A percentile compares a stretch with the other conserved stretches of the same genome.
phyloP scores from a whole-genome alignment of 2,113 vertebrate genomes.

The Hippocampus mohnikei region DNA sequence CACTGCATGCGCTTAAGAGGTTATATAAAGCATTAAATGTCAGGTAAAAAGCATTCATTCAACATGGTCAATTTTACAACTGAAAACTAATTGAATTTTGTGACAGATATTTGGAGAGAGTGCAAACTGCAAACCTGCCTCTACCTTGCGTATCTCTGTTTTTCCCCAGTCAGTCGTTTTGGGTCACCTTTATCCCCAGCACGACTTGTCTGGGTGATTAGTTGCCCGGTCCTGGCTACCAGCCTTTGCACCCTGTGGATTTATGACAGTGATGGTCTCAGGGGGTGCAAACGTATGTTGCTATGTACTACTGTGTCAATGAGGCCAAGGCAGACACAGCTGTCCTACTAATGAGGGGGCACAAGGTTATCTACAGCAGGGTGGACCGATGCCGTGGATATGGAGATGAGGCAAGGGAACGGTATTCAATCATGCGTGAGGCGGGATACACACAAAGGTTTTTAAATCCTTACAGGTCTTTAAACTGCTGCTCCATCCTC shows the following conservation, averaged over 20 bases:
- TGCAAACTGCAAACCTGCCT: conserved; percentile 9
- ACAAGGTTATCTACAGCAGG: conserved; percentile 65
- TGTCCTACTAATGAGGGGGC: conserved; percentile 70
- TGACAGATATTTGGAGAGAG: conserved; percentile 7
- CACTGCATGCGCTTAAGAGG: no score
- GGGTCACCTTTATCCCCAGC: conserved; percentile 56
- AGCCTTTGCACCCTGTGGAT: conserved; percentile 48
- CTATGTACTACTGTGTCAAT: conserved; percentile 36
- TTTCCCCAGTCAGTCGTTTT: conserved; percentile 26
- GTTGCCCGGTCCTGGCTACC: conserved; percentile 44
- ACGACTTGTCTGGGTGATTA: conserved; percentile 73
- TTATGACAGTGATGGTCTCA: conserved; percentile 53
- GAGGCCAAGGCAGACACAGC: conserved; percentile 50
- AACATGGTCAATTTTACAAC: background rate
- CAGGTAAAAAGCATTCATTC: background rate
- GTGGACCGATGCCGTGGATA: conserved; percentile 58
- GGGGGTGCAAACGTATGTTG: conserved; percentile 38
- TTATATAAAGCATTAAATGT: background rate
- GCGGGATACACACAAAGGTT: conserved; percentile 7
- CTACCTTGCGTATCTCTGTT: conserved; percentile 22
- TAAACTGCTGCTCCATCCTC: background rate
- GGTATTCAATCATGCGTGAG: conserved; percentile 59
- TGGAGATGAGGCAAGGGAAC: conserved; percentile 60
- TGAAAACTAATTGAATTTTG: conserved; percentile 19
- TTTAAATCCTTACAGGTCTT: conserved; percentile 12